Conservation (phyloP, 2,888 invertebrate genomes). For the Ashinkailepas kermadecensis region DNA sequence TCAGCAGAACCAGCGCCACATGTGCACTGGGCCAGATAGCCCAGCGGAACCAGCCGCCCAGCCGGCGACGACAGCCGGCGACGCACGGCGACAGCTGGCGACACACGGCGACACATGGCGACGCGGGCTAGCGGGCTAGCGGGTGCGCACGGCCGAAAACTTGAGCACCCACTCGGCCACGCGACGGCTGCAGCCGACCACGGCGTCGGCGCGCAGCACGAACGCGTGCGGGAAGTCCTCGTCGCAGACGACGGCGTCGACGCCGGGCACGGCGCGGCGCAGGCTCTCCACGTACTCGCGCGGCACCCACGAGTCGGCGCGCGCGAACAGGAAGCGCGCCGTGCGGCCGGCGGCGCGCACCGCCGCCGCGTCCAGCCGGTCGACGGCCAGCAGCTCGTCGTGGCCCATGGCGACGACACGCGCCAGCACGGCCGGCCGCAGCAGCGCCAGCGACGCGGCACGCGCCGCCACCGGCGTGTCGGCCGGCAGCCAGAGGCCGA, state of each 20-base stretch:
- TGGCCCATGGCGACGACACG: not conserved
- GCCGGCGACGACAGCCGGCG: too few relatives aligned
- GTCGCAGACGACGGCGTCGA: not conserved
- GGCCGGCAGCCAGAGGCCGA: not conserved
- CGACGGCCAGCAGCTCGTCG: not conserved
- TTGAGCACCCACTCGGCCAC: not conserved
- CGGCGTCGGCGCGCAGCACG: not conserved
- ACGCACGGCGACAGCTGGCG: too few relatives aligned
- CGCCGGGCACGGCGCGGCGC: not conserved
- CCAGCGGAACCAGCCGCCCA: too few relatives aligned
- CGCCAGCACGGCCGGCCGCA: not conserved
- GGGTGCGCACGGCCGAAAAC: not conserved
- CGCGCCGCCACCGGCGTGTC: not conserved
- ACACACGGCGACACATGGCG: too few relatives aligned
- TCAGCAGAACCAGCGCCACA: too few relatives aligned
- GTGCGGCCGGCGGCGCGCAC: not conserved
- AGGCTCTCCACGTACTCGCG: not conserved
- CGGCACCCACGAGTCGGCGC: constrained; percentile 7
- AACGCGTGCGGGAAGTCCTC: constrained; percentile 8
- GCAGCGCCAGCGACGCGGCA: not conserved
- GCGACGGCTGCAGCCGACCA: not conserved
- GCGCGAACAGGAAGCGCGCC: not conserved
- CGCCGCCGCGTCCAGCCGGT: not conserved
- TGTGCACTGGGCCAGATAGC: too few relatives aligned
- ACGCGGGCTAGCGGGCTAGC: too few relatives aligned